Percentiles rank a stretch among this genome's conserved stretches.
Evolutionary conservation across 2,113 vertebrate species (phyloP).

Genomic region (Hemiprocne comata): DNA sequence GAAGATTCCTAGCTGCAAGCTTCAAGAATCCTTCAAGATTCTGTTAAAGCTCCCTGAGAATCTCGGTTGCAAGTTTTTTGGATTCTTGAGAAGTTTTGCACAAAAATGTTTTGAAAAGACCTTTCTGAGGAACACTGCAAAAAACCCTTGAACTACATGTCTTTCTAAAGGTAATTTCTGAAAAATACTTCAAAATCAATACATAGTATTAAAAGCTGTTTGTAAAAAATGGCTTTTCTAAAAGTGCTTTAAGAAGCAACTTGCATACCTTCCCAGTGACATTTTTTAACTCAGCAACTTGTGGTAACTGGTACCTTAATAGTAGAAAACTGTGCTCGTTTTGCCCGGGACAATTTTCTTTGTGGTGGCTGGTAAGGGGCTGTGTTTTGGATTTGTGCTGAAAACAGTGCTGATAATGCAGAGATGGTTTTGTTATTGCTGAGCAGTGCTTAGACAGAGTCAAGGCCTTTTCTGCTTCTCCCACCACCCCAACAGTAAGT

Average conservation of each 20-base stretch:
- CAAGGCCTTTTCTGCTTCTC: too few relatives aligned
- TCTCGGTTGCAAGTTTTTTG: not conserved
- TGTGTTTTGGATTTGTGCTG: too few relatives aligned
- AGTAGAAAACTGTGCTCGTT: not conserved
- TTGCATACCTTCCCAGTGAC: not conserved
- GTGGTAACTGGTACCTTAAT: not conserved
- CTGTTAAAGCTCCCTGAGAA: not conserved
- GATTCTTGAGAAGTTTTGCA: not conserved
- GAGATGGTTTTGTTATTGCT: too few relatives aligned
- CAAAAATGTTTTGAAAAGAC: not conserved
- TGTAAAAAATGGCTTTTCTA: not conserved
- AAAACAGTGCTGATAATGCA: too few relatives aligned
- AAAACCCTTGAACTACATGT: not conserved
- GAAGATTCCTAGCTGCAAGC: not conserved
- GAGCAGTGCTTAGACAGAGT: too few relatives aligned
- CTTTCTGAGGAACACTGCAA: not conserved
- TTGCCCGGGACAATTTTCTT: too few relatives aligned
- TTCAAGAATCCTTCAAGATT: not conserved
- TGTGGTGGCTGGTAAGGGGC: too few relatives aligned
- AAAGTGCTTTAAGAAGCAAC: not conserved
- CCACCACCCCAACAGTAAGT: too few relatives aligned
- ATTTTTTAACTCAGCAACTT: not conserved
- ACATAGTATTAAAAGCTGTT: not conserved
- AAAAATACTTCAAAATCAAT: not conserved
- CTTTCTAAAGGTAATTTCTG: not conserved